Base-by-base conservation (phyloP, 2,888 invertebrate genomes). In the Drosophila parthenogenetica region DNA sequence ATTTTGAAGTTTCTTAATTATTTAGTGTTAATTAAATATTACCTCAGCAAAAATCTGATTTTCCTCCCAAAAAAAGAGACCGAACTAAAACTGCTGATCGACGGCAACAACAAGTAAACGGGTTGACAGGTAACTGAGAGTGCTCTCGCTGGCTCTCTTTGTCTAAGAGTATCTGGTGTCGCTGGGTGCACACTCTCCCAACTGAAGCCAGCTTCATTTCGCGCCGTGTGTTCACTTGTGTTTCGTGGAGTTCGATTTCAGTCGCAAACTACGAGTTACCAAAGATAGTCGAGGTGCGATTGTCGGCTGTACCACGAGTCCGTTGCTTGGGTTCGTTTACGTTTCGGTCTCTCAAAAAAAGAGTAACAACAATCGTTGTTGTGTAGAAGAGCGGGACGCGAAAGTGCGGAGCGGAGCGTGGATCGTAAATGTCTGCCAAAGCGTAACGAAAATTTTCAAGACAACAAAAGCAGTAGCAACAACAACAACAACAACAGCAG, bases 391-490 rank as follows among this genome's bases (percentile, higher is more conserved):
- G 53, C 62, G 35, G 73, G 49, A 70, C 46, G 73, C 69, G 71
- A 76, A 76, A 74, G 77, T 76, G 79, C 80, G 75, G 80, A 82
- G 88, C 76, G 78, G 80, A 82, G 88, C 76, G 78, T 86, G 83
- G 86, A 74, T 88, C 88, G 87, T 88, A 88, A 29, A 88, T 85
- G 87, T 79, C 87, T 85, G 89, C 79, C 81, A 83, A 85, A 86
- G 85, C 85, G 85, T 85, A 88, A 85, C 85, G 85, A 88, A 86
- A 61, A 69, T 77, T 77, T 80, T 61, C 69, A 80, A 78, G 69
- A 66, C 78, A 72, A 79, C 62, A 69, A 73, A 63, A 69, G 46
- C 48, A 61, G 35, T 50, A 63, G 29, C 53, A 57, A 48, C 53
- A 69, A 53, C 54, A 70, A 19, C 55, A 66, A 25, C 25, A 53